A percentile compares a stretch with the other conserved stretches of the same genome.
These are phyloP conservation scores for Drosophila meridiana DNA, from an alignment of 2,888 invertebrate genomes.

Conservation along the genomic window DNA sequence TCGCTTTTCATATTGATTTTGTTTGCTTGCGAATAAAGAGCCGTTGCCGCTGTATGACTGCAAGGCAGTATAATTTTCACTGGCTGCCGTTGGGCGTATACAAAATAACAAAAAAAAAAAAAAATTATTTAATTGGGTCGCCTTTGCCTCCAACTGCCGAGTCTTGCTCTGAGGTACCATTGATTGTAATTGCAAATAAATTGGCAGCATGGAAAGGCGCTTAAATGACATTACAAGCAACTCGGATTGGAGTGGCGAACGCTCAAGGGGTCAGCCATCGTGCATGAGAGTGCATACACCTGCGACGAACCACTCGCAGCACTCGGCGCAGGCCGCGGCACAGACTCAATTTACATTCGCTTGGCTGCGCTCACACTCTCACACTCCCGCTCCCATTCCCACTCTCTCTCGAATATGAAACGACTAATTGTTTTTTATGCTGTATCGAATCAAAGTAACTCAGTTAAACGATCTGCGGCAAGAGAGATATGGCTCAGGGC, in stretches of 20 bases:
- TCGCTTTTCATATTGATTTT: slow-evolving; percentile 45
- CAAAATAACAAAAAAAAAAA: slow-evolving; percentile 7
- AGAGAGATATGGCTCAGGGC: background rate
- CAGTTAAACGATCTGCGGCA: slow-evolving; percentile 40
- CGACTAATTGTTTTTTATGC: slow-evolving; percentile 19
- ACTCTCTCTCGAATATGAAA: background rate
- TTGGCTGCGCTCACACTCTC: background rate
- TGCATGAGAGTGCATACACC: slow-evolving; percentile 14
- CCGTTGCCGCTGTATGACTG: background rate
- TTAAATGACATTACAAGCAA: slow-evolving; percentile 35
- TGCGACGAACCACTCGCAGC: slow-evolving; percentile 7
- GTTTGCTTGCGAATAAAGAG: slow-evolving; percentile 41
- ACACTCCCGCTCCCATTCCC: background rate
- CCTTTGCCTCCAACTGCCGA: slow-evolving; percentile 13
- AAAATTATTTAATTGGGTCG: slow-evolving; percentile 48
- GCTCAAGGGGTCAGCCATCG: slow-evolving; percentile 5
- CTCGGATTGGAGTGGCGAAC: background rate
- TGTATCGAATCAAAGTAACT: slow-evolving; percentile 24
- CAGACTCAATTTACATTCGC: slow-evolving; percentile 6
- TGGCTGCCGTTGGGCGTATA: slow-evolving; percentile 25
- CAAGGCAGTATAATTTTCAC: slow-evolving; percentile 38
- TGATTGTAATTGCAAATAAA: slow-evolving; percentile 65
- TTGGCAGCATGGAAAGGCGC: slow-evolving; percentile 56
- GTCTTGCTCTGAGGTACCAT: slow-evolving; percentile 22
- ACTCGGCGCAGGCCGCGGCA: background rate